Conservation (phyloP, 2,113 vertebrate genomes). For the Platanista minor region DNA sequence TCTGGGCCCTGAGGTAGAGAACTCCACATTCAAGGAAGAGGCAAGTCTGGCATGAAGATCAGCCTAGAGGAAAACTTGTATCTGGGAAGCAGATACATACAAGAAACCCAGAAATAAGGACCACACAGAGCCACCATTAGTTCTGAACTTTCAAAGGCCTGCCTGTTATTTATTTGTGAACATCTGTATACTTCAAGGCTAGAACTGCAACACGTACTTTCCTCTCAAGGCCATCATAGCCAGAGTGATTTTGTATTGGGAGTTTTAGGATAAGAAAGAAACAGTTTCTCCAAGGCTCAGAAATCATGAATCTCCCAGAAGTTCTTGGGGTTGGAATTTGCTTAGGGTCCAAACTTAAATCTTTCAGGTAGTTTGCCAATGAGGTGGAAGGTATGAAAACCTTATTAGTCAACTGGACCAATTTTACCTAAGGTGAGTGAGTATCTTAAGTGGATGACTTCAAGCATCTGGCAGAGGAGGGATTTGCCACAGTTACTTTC, state of each 20-base stretch:
- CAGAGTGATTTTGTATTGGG: not conserved
- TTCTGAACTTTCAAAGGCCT: not conserved
- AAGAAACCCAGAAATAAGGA: not conserved
- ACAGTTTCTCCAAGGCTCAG: not conserved
- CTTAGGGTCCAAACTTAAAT: not conserved
- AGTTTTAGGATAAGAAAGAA: not conserved
- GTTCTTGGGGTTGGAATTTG: not conserved
- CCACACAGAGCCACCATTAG: not conserved
- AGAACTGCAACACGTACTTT: not conserved
- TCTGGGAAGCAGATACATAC: not conserved
- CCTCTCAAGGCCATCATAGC: not conserved
- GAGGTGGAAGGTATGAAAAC: not conserved
- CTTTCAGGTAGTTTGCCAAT: not conserved
- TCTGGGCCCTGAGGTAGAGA: not conserved
- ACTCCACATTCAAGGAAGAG: not conserved
- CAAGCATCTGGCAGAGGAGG: not conserved
- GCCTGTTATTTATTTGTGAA: not conserved
- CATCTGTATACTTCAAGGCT: not conserved
- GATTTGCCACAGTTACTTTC: not conserved
- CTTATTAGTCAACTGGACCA: not conserved
- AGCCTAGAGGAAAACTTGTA: not conserved
- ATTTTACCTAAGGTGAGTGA: not conserved
- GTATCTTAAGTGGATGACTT: not conserved
- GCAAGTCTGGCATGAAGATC: not conserved
- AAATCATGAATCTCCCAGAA: not conserved